phyloP scores from a whole-genome alignment of 2,888 invertebrate genomes.

The Caenorhabditis sulstoni region DNA sequence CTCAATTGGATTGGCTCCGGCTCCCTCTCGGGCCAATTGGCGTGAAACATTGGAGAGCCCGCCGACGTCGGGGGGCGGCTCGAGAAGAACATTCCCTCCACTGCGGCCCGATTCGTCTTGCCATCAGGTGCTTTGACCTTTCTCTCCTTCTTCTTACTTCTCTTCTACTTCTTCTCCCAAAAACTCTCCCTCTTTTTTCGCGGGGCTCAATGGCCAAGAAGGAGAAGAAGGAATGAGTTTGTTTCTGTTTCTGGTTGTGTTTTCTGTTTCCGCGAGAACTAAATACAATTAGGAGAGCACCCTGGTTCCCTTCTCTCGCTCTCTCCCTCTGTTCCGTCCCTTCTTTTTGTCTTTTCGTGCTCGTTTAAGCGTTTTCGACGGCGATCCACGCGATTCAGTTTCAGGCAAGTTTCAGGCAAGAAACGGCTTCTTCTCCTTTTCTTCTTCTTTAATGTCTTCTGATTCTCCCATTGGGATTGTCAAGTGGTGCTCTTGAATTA shows the following conservation, averaged over 20 bases:
- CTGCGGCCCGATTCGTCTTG: no score
- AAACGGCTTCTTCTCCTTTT: constrained; percentile 10
- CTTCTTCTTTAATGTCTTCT: neutral
- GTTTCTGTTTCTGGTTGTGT: constrained; percentile 12
- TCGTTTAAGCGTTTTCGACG: neutral
- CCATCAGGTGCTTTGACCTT: constrained; percentile 26
- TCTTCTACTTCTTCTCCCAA: neutral
- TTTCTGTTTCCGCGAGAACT: constrained; percentile 3
- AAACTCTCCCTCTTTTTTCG: constrained; percentile 6
- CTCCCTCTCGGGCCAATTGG: constrained; percentile 20
- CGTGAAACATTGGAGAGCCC: constrained; percentile 32
- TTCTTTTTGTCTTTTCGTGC: constrained; percentile 20
- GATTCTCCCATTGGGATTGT: constrained; percentile 3
- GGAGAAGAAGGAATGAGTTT: neutral
- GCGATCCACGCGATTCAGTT: neutral
- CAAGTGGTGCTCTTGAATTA: constrained; percentile 30
- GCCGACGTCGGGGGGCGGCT: constrained; percentile 3
- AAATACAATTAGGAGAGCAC: constrained; percentile 53
- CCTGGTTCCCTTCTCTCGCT: constrained; percentile 31
- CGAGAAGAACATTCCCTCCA: constrained; percentile 23
- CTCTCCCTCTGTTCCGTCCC: constrained; percentile 37
- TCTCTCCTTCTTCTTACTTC: constrained; percentile 8
- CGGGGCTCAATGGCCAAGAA: neutral
- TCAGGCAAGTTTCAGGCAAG: neutral
- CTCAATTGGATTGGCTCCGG: constrained; percentile 38